phyloP scores from a whole-genome alignment of 1,140 invertebrate genomes.

The Augochlora pura region DNA sequence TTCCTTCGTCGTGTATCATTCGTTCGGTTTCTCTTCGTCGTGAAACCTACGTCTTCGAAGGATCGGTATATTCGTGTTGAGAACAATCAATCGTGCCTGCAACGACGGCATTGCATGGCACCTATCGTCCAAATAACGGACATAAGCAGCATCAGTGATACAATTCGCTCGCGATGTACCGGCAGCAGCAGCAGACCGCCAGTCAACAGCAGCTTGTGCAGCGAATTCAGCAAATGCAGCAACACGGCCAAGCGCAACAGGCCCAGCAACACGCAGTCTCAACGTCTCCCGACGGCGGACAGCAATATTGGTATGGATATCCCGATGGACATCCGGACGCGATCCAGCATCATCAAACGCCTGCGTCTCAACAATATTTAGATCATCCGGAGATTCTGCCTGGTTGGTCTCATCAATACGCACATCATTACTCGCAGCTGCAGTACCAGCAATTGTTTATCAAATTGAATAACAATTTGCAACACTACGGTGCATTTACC shows the following conservation, averaged over 20 bases:
- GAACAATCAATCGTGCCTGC: too few species aligned
- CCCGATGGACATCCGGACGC: constrained; percentile 36
- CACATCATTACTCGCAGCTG: constrained; percentile 72
- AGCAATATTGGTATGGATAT: constrained; percentile 64
- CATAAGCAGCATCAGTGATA: constrained; percentile 60
- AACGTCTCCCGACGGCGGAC: constrained; percentile 13
- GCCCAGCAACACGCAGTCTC: constrained; percentile 26
- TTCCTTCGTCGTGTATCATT: too few species aligned
- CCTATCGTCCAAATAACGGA: constrained; percentile 28
- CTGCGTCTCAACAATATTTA: constrained; percentile 62
- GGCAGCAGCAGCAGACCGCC: constrained; percentile 62
- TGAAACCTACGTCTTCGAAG: too few species aligned
- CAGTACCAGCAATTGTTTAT: constrained; percentile 69
- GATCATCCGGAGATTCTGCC: constrained; percentile 52
- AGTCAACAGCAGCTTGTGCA: constrained; percentile 12
- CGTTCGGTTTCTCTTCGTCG: too few species aligned
- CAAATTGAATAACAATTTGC: too few species aligned
- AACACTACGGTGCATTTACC: too few species aligned
- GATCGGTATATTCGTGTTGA: too few species aligned
- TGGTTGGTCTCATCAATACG: constrained; percentile 57
- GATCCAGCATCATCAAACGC: constrained; percentile 59
- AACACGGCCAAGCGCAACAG: constrained; percentile 45
- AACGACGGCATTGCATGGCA: too few species aligned
- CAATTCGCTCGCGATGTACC: constrained; percentile 61
- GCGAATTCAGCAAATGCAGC: constrained; percentile 56